Conservation (phyloP, 2,113 vertebrate species). For the Paradisaea rubra region DNA sequence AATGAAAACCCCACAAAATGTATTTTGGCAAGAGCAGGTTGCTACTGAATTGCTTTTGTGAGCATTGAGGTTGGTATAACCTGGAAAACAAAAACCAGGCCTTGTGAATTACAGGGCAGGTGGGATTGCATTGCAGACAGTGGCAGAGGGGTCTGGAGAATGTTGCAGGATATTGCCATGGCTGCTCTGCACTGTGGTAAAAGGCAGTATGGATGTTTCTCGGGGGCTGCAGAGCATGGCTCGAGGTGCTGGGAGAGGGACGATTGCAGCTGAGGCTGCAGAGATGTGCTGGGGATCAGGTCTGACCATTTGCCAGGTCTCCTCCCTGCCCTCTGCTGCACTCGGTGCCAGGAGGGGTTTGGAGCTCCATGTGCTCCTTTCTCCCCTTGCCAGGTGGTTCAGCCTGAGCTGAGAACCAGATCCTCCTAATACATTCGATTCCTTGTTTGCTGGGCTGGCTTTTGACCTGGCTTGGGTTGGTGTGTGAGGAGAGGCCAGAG, state of each 20-base stretch:
- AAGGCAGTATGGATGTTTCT: rapidly evolving
- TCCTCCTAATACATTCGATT: rapidly evolving
- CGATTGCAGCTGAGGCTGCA: neutral
- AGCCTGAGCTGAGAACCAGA: neutral
- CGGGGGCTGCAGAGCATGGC: neutral
- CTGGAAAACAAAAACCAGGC: neutral
- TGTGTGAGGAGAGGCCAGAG: rapidly evolving
- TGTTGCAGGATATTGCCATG: rapidly evolving
- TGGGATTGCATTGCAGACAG: rapidly evolving
- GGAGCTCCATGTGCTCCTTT: rapidly evolving
- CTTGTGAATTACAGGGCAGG: rapidly evolving
- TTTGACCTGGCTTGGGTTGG: neutral
- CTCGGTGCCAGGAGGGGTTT: rapidly evolving
- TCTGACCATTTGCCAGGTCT: rapidly evolving
- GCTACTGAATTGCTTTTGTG: neutral
- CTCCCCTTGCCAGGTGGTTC: neutral
- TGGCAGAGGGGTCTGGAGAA: neutral
- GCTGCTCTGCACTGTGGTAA: rapidly evolving
- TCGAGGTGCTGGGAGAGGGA: rapidly evolving
- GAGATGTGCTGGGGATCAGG: rapidly evolving
- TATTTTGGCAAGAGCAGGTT: neutral
- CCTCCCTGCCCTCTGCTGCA: neutral
- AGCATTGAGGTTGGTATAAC: neutral
- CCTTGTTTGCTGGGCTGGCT: neutral
- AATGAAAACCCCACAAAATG: neutral